Evolutionary conservation across 2,888 invertebrate genomes (phyloP).

Genomic region (Balanococcus diminutus): DNA sequence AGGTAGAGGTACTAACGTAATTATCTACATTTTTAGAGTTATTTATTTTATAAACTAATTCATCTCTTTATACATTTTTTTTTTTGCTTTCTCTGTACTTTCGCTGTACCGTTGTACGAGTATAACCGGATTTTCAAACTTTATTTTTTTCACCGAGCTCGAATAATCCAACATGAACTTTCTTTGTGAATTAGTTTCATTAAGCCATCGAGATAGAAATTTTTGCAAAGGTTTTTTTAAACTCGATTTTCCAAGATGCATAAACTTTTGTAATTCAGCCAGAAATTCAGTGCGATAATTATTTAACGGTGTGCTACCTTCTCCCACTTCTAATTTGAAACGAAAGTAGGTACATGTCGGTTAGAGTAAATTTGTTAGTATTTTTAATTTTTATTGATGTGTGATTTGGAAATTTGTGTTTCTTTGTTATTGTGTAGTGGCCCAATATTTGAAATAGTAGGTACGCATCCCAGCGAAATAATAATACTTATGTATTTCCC

Average conservation of each 20-base stretch:
- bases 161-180: background rate
- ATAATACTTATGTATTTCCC: no score
- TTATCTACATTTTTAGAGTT: background rate
- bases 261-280: conserved; percentile 25
- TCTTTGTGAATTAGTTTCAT: conserved; percentile 32
- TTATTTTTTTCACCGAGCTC: background rate
- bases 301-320: background rate
- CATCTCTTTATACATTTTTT: background rate
- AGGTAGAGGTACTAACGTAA: background rate
- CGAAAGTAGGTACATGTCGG: no score
- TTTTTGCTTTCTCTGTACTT: background rate
- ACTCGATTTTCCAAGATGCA: background rate
- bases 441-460: background rate
- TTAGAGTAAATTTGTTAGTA: no score
- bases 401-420: background rate
- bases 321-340: background rate
- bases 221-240: background rate
- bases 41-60: background rate
- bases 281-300: background rate
- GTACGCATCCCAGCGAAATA: no score
- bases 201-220: background rate
- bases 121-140: background rate
- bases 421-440: background rate
- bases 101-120: background rate
- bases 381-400: no score